Evolutionary conservation across 2,797 vertebrate species (phyloP).

Genomic region (Aphelocoma californica): DNA sequence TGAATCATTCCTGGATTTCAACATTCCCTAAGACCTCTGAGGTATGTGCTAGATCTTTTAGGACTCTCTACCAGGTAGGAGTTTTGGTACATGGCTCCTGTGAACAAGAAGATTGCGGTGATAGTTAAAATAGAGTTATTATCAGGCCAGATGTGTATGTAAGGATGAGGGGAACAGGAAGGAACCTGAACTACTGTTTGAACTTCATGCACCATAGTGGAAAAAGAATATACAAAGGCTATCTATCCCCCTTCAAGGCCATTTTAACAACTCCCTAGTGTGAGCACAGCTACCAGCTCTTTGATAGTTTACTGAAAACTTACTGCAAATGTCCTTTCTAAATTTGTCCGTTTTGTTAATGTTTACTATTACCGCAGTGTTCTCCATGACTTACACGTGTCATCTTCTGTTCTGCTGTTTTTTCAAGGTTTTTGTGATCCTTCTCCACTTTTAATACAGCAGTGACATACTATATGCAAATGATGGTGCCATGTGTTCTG

Average conservation of each 20-base stretch:
- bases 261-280: not conserved
- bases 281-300: not conserved
- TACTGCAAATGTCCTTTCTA: not conserved
- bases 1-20: not conserved
- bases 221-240: not conserved
- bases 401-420: not conserved
- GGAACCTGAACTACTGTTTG: not conserved
- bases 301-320: not conserved
- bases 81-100: not conserved
- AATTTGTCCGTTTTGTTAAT: not conserved
- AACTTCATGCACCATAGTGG: not conserved
- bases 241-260: not conserved
- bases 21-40: not conserved
- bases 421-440: not conserved
- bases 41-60: not conserved
- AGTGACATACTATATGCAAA: not conserved
- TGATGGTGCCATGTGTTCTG: constrained; percentile 18
- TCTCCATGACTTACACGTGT: not conserved
- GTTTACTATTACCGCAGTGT: not conserved
- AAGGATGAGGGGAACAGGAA: not conserved
- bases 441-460: not conserved
- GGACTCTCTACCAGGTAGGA: not conserved
- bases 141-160: not conserved
- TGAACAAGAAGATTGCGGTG: not conserved
- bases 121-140: not conserved